Evolutionary conservation across 2,888 invertebrate species (phyloP).

Genomic region (Mycalesis mineus): DNA sequence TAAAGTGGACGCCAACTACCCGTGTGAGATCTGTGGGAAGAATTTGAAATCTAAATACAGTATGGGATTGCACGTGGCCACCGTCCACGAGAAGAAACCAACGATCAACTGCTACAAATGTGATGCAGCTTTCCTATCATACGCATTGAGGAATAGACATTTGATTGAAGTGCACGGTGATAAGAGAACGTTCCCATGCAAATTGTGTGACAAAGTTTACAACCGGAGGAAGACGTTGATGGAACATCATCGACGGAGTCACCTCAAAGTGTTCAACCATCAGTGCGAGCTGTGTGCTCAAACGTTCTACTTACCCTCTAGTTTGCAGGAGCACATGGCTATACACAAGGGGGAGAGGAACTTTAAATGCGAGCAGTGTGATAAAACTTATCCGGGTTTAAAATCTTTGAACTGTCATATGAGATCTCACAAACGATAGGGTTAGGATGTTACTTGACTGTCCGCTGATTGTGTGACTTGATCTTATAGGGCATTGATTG

Average conservation of each 20-base stretch:
- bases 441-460: not conserved
- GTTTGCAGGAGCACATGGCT: constrained; percentile 1
- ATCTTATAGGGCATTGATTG: too few species aligned
- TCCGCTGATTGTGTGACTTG: too few species aligned
- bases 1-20: constrained; percentile 51
- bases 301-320: not conserved
- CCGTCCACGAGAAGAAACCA: constrained; percentile 53
- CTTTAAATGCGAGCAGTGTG: not conserved
- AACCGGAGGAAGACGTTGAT: constrained; percentile 47
- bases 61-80: constrained; percentile 47
- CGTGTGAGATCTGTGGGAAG: constrained; percentile 64
- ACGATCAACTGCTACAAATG: constrained; percentile 54
- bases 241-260: constrained; percentile 4
- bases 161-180: constrained; percentile 66
- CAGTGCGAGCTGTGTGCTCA: constrained; percentile 7
- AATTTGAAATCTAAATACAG: constrained; percentile 57
- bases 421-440: not conserved
- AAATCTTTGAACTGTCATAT: constrained; percentile 2
- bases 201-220: constrained; percentile 54
- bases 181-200: constrained; percentile 53
- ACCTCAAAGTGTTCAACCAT: constrained; percentile 5
- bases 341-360: not conserved
- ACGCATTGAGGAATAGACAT: constrained; percentile 66
- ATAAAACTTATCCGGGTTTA: not conserved
- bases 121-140: constrained; percentile 62